Base-by-base conservation (phyloP, 2,797 vertebrate species). In the Urocyon cinereoargenteus region DNA sequence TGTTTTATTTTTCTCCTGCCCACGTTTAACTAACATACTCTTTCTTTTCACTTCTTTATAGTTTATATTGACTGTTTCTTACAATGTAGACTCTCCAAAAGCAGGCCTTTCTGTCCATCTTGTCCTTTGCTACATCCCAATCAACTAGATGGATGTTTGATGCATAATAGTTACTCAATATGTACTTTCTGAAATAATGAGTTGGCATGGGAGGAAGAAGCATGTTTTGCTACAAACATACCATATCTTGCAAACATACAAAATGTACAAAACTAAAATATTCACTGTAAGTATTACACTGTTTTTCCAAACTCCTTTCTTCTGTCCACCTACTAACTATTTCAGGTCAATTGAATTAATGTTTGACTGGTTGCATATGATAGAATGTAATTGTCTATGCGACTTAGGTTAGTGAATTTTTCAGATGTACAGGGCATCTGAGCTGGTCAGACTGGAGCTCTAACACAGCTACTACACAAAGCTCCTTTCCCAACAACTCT, bases 271-370 rank as follows among this genome's bases (percentile, higher is more conserved):
- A 73, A 72, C 36, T 68, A 68, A 88, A 86, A 87, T 59, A 70
- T 12, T 75, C n/a, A 34, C 49, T 77, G 14, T 68, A 59, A 73
- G 45, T 93, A 53, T 87, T 88, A 79, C 88, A 55, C 86, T 53
- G 13, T 28, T 86, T 91, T 90, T 51, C 77, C n/a, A 85, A 92
- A 82, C 19, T n/a, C 9, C n/a, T 95, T 86, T 72, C 53, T 86
- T 83, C 72, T 49, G 1, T 83, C 21, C 78, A 57, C 40, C 62
- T 91, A 28, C n/a, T 75, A 73, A 90, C 82, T 55, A 55, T 90
- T 40, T 66, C 49, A 82, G 34, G 61, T 72, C 96, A 94, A 66
- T 40, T 87, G 59, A 90, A 8, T 87, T 96, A 68, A 87, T 26
- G 28, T 51, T 51, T 91, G 78, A 78, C 49, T 24, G 31, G n/a